These are phyloP conservation scores for Drosophila ficusphila DNA, from an alignment of 1,140 invertebrate genomes.

Conservation along the genomic window DNA sequence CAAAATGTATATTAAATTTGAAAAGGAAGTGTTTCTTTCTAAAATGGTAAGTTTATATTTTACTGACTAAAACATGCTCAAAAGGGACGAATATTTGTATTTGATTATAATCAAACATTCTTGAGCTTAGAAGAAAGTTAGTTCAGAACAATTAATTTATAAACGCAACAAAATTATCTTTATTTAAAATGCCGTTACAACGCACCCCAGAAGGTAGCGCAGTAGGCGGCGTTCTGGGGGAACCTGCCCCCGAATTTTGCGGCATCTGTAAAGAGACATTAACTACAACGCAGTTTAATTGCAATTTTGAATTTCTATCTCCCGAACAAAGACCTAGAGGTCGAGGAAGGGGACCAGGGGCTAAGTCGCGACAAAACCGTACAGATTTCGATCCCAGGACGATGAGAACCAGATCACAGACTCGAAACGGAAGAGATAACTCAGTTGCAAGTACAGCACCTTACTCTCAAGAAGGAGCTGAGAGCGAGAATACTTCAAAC, in stretches of 20 bases:
- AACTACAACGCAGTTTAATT: background rate
- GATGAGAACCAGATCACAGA: background rate
- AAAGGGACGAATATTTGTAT: background rate
- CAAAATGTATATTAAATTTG: background rate
- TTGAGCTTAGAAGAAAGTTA: background rate
- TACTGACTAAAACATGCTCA: slow-evolving; percentile 1
- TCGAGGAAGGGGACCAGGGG: background rate
- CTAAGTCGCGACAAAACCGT: background rate
- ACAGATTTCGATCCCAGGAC: background rate
- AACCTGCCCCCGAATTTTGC: background rate
- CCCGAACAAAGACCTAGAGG: background rate
- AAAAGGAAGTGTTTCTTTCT: background rate
- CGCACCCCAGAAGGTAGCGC: background rate
- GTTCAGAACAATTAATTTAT: background rate
- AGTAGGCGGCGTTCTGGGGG: background rate
- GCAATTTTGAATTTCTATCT: background rate
- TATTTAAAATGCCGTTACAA: slow-evolving; percentile 1
- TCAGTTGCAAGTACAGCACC: background rate
- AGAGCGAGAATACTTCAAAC: background rate
- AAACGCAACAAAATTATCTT: slow-evolving; percentile 1
- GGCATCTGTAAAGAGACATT: background rate
- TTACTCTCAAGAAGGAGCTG: background rate
- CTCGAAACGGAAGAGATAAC: background rate
- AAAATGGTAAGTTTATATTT: background rate
- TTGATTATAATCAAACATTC: background rate